Evolutionary conservation across 1,140 invertebrate genomes (phyloP), one percentile per base, ranked within the genome.

Genomic region (Aphelinus atriplicis): DNA sequence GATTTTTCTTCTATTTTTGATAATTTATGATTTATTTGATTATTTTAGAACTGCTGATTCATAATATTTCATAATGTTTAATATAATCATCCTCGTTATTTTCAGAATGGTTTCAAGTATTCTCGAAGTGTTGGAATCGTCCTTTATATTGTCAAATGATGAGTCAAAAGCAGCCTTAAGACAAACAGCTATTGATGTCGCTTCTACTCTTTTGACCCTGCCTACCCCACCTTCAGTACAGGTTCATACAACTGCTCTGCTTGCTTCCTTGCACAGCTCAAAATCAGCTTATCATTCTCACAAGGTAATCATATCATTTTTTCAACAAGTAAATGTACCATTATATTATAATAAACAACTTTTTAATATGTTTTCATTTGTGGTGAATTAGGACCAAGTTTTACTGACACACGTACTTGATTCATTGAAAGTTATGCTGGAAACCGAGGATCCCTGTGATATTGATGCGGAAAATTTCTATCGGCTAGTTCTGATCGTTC

Each of bases 391-490:
- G 91, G 95, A 96, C 86, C 93, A 96, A 82, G 94, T 95, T 1
- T 89, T 97, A 2, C 84, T 97, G 7, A 90, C 90, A 60, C 94
- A 95, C 81, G 94, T 97, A 3, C 89, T 94, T 77, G 88, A 91
- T 46, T 92, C 93, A 62, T 86, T 96, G 46, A 90, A 89, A 45
- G 86, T 89, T 68, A 91, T 96, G 81, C 90, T 92, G 46, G 89
- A 91, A 53, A 80, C 82, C 1, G 80, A 83, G 81, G 87, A 89
- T 83, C 77, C 89, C 46, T 87, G 90, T 71, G 90, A 94, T 78
- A 91, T 97, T 69, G 97, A 98, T 86, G 95, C 96, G 3, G 97
- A 98, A 87, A 94, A 94, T 43, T 98, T 95, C 86, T 97, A 97
- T 86, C 91, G 95, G 9, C 89, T 98, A 6, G 91, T 97, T 64